Evolutionary conservation across 1,140 invertebrate genomes (phyloP), one percentile per base, ranked within the genome.

Genomic region (Drosophila parvula): DNA sequence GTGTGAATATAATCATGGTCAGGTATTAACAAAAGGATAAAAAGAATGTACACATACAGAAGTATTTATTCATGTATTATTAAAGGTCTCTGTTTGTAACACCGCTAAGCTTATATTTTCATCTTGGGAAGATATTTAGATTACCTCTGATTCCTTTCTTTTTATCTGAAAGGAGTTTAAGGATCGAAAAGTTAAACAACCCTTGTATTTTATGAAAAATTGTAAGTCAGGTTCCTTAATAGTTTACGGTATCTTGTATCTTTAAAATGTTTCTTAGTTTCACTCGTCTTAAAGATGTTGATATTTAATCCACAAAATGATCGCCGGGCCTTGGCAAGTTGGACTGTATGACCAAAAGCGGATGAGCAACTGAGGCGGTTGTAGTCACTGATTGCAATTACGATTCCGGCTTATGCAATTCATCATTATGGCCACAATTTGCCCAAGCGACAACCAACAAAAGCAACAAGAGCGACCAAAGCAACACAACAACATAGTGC

Each of bases 361-460:
- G 81, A 68, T 80, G 73, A 84, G 81, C 68, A 56, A 71, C 64
- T 60, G 55, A 28, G 44, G 60, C 62, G 55, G 63, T 69, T 58
- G 62, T 55, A 77, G 56, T 77, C 53, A 63, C 38, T 58, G 73
- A 75, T 76, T 83, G 61, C 48, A 75, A 71, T 81, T 88, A 81
- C 67, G 63, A 88, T 82, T 86, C 73, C 79, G 67, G 53, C 83
- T 89, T 89, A 88, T 88, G 83, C 77, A 88, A 88, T 88, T 88
- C 58, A 82, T 84, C 81, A 84, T 86, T 88, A 86, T 86, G 83
- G 71, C 76, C 70, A 79, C 59, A 82, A 63, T 83, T 79, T 75
- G 64, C 80, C 56, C 56, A 56, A 80, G 77, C 78, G 67, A 73
- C 74, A 68, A 57, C 48, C 62, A 76, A 27, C 63, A 75, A 61